Evolutionary conservation across 2,113 vertebrate genomes (phyloP).

Genomic region (Neoarius graeffei): DNA sequence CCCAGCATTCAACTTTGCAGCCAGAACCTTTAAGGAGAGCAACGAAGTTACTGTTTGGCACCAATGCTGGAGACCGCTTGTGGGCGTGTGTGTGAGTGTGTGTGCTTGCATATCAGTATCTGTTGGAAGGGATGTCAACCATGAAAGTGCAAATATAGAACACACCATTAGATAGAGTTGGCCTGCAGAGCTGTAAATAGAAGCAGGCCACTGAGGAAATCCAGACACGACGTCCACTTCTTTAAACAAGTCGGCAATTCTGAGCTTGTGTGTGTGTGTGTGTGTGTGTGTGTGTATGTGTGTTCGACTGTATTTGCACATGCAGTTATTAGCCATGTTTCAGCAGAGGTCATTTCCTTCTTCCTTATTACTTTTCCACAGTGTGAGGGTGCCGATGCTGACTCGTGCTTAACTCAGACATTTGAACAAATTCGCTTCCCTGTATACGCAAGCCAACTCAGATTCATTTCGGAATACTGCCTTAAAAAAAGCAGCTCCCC

Average conservation of each 20-base stretch:
- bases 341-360: conserved; percentile 37
- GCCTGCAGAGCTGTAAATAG: conserved; percentile 43
- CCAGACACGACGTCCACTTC: conserved; percentile 34
- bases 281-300: neutral
- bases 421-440: conserved; percentile 22
- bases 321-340: conserved; percentile 20
- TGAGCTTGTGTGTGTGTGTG: conserved; percentile 22
- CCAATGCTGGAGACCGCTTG: neutral
- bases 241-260: conserved; percentile 43
- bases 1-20: too few species aligned
- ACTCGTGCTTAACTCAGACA: conserved; percentile 18
- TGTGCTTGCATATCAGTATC: neutral
- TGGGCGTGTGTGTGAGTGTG: neutral
- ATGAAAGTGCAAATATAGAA: conserved; percentile 40
- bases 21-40: neutral
- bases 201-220: conserved; percentile 36
- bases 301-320: neutral
- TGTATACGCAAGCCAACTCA: conserved; percentile 6
- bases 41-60: neutral
- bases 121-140: conserved; percentile 12
- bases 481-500: neutral
- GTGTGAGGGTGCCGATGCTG: neutral
- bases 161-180: conserved; percentile 34
- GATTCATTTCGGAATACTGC: conserved; percentile 8
- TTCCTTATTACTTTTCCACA: conserved; percentile 1